Evolutionary conservation across 2,888 invertebrate genomes (phyloP), one percentile per base, ranked within the genome.

Genomic region (Cordilura impudica): DNA sequence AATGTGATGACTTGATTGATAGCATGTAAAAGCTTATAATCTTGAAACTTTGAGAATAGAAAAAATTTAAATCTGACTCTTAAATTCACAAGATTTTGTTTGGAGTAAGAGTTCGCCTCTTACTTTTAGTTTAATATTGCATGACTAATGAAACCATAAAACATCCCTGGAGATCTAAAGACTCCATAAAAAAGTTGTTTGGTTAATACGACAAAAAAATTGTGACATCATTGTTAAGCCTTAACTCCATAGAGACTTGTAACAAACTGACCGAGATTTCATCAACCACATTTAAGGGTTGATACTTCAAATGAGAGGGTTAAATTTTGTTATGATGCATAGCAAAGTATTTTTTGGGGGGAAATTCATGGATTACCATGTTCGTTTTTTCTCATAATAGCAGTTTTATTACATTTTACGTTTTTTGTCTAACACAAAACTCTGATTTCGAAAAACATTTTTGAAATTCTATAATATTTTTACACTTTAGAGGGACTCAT

Each of bases 211-310:
- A 21, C 26, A 7, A 39, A 2, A 58, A 21, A 35, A 19, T 39
- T 63, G 23, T 76, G 65, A 67, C 61, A 77, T 65, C 53, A 66
- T 51, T 18, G 56, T 58, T 31, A 45, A 5, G 2, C 26, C 8
- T 21, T 49, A 29, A 70, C 26, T 54, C 63, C 70, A 43, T n/a
- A 16, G 53, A 74, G 69, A 81, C 60, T 70, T 65, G 14, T 14
- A 61, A 51, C 45, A 58, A 80, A 78, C 65, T 78, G 73, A 74
- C 78, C 81, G 80, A 82, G 76, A 81, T 82, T 82, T 76, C 53
- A 43, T 39, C 18, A 47, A 56, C 43, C 19, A 39, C 16, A 47
- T 31, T 69, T 73, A 63, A 73, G 73, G 73, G 78, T 69, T 56
- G 69, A 19, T 53, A 29, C 31, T 29, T 29, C 6, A 26, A 35